Base-by-base conservation (phyloP, 2,113 vertebrate species). In the Psittacus erithacus region DNA sequence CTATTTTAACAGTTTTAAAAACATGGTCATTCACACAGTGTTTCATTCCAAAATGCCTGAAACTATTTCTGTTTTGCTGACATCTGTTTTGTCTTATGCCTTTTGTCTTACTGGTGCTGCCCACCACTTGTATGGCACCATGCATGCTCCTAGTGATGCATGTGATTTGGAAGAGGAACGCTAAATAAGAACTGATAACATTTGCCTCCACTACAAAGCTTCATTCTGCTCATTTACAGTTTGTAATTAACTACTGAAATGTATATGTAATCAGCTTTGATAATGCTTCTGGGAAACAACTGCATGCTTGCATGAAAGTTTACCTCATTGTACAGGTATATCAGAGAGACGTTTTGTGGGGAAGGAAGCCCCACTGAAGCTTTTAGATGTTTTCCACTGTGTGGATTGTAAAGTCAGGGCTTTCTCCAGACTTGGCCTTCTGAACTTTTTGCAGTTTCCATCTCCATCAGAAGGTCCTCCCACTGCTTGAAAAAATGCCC, bases 401-500 rank as follows among this genome's bases (percentile, higher is more conserved):
- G 4, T 75, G 20, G 41, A 18, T 38, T 65, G 8, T 65, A 63
- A 77, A 57, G 7, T 63, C 76, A 78, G 16, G 22, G 5, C 28
- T 64, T 83, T 80, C 38, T 41, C 16, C 11, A 19, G 15, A 60
- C 19, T 38, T 17, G 39, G 23, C 49, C n/a, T 88, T 79, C 35
- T 43, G 65, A 80, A 28, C 13, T 47, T 82, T 87, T 88, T 82
- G 23, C n/a, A 29, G 5, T n/a, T 78, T 82, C 29, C 0, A 2
- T 44, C 11, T 15, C 13, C 29, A 27, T 11, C 0, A 0, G 7
- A 29, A 71, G 10, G 13, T 71, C 24, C 13, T 81, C 16, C 16
- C 22, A 22, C 28, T 33, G 44, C 52, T 69, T 75, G 52, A 31
- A 25, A 11, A 24, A 35, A 23, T n/a, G 10, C 10, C 49, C 28